A percentile compares a stretch with the other conserved stretches of the same genome.
Evolutionary conservation across 30 jellyfish, hydroid and myxozoan species (phyloP).

Genomic region (Hydractinia symbiolongicarpus): DNA sequence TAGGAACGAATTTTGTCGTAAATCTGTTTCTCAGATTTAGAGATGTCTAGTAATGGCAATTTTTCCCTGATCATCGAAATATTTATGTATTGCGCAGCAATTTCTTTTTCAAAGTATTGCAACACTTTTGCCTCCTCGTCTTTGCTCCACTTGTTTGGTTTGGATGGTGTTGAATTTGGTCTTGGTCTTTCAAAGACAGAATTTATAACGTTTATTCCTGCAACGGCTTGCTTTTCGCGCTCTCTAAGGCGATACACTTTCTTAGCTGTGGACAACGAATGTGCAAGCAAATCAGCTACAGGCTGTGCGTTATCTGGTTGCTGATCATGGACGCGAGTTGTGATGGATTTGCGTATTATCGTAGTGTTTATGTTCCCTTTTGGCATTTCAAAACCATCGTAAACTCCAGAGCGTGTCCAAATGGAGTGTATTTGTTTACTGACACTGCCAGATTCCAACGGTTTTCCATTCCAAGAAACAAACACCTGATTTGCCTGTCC

Average conservation of each 20-base stretch:
- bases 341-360: not conserved
- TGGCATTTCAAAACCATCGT: not conserved
- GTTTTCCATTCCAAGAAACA: not conserved
- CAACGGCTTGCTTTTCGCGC: not conserved
- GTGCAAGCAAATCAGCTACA: not conserved
- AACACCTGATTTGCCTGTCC: not conserved
- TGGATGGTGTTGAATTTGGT: not conserved
- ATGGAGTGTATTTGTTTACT: not conserved
- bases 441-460: not conserved
- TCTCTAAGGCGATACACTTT: not conserved
- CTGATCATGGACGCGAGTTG: not conserved
- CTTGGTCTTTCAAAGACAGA: too few relatives aligned
- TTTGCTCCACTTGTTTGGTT: not conserved
- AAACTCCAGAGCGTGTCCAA: not conserved
- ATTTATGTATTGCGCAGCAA: too few relatives aligned
- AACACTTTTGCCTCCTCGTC: not conserved
- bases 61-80: too few relatives aligned
- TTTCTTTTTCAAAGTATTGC: slow-evolving; percentile 3
- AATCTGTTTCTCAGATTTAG: not conserved
- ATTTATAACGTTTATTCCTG: not conserved
- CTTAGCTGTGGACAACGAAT: not conserved
- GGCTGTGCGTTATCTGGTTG: not conserved
- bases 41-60: too few relatives aligned
- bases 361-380: not conserved
- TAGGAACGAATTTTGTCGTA: not conserved